Base-by-base conservation (phyloP, 2,113 vertebrate species). In the Phrynocephalus versicolor region DNA sequence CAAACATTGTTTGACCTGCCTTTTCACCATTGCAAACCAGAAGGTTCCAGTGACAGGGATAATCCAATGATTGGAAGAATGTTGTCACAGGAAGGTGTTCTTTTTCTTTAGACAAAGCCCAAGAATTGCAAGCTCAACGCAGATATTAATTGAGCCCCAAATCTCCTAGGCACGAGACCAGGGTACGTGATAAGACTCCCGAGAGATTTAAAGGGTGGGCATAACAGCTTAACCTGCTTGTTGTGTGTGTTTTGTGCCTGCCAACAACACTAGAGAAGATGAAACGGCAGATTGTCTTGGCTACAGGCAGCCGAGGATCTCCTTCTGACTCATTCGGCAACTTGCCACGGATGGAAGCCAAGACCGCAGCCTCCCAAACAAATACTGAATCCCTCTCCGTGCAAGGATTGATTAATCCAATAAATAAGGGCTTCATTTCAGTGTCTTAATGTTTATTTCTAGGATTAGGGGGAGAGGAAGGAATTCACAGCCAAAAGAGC, bases 351-450 rank as follows among this genome's bases (percentile, higher is more conserved):
- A 33, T 70, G 33, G 62, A 37, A 86, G 72, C 75, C 25, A 19
- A 41, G 30, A 80, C 55, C 45, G 15, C 35, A 65, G 83, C 60
- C 60, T 75, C 45, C 69, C 70, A 73, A 79, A 78, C 85, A 73
- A 79, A 78, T 79, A 71, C n/a, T 74, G 74, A 78, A 67, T 69
- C 60, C 33, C 60, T 79, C 41, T 75, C 15, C 13, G 23, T 15
- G 62, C 6, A 35, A 37, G 23, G 45, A 35, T 13, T 39, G 69
- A 67, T 75, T 27, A 75, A 65, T 69, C 70, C 21, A 80, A 74
- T 65, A 80, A 80, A 35, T 84, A 83, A 88, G 45, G 16, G 8
- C 69, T 84, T 88, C 45, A 83, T 79, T 73, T 55, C 25, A 55
- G 33, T 72, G 73, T 78, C 74, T 72, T 39, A 72, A 18, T 79